Conservation (phyloP, 2,113 vertebrate genomes). For the Daphoenositta chrysoptera region DNA sequence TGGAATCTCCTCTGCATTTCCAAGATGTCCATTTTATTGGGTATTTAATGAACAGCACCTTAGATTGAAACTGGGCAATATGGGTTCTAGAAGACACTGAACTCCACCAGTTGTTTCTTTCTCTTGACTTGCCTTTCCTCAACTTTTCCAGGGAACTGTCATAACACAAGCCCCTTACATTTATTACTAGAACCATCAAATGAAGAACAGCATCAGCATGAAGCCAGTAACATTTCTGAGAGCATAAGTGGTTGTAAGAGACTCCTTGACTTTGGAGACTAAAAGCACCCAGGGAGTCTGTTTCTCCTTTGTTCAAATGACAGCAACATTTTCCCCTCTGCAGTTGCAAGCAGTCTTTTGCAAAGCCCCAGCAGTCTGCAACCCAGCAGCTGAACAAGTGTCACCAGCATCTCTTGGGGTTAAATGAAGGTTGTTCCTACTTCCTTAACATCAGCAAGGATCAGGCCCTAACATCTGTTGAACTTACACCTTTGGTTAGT, state of each 20-base stretch:
- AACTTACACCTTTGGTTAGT: not conserved
- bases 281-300: not conserved
- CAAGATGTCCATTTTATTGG: not conserved
- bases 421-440: not conserved
- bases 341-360: not conserved
- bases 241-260: not conserved
- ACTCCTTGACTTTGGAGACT: not conserved
- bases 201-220: not conserved
- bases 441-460: not conserved
- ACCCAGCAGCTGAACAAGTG: not conserved
- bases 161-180: not conserved
- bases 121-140: not conserved
- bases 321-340: not conserved
- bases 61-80: not conserved
- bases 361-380: not conserved
- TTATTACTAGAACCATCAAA: not conserved
- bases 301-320: not conserved
- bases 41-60: not conserved
- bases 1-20: not conserved
- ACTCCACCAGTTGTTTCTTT: not conserved
- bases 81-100: not conserved
- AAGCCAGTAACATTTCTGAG: not conserved
- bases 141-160: not conserved
- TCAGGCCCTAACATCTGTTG: not conserved
- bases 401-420: not conserved